These are phyloP conservation scores for Pegoplata infirma DNA, from an alignment of 2,888 invertebrate genomes.

Conservation along the genomic window DNA sequence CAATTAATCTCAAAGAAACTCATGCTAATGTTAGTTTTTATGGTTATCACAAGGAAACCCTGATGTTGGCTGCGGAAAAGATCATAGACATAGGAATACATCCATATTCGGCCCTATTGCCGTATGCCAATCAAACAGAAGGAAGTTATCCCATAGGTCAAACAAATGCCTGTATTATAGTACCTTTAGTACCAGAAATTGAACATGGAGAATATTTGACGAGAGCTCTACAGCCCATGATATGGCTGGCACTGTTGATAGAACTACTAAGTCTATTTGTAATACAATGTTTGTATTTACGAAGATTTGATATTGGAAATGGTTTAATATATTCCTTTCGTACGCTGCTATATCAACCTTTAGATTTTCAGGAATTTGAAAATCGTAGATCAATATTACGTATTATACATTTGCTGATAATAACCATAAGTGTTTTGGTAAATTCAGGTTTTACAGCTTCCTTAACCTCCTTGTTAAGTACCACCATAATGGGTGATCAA, in stretches of 20 bases:
- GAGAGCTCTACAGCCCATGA: conserved; percentile 38
- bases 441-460: conserved; percentile 51
- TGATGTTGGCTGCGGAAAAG: conserved; percentile 18
- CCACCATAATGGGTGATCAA: conserved; percentile 58
- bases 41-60: conserved; percentile 32
- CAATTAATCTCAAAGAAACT: background rate
- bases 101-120: conserved; percentile 54
- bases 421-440: conserved; percentile 30
- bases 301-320: background rate
- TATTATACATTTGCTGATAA: conserved; percentile 24
- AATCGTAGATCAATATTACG: background rate
- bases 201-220: conserved; percentile 61
- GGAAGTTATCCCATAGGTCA: conserved; percentile 63
- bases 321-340: conserved; percentile 33
- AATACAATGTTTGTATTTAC: conserved; percentile 15
- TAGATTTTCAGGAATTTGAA: conserved; percentile 18
- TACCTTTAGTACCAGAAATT: conserved; percentile 59
- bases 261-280: conserved; percentile 50
- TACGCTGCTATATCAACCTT: conserved; percentile 11
- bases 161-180: conserved; percentile 63
- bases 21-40: conserved; percentile 25
- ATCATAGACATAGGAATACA: conserved; percentile 61
- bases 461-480: conserved; percentile 63
- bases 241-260: conserved; percentile 50
- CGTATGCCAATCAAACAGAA: conserved; percentile 51